Conservation (phyloP, 2,888 invertebrate species). For the Lepidocyrtinus sp. region DNA sequence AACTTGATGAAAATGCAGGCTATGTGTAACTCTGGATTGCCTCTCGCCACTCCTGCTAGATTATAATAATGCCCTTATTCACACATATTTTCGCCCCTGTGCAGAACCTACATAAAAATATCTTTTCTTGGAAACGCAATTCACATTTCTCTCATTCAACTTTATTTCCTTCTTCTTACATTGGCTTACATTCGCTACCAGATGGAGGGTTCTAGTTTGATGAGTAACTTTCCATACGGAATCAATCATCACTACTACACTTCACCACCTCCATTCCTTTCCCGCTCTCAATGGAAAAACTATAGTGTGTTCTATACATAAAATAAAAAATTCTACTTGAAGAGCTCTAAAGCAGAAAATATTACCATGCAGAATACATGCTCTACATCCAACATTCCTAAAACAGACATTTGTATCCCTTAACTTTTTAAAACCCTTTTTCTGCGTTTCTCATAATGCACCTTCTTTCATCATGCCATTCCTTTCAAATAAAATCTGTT, state of each 20-base stretch:
- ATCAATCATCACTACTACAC: constrained; percentile 57
- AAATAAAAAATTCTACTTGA: constrained; percentile 25
- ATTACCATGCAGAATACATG: neutral
- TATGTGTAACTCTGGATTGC: neutral
- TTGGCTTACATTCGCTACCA: constrained; percentile 6
- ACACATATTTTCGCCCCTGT: neutral
- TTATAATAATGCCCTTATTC: constrained; percentile 11
- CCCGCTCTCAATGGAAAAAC: neutral
- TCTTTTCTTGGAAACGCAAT: neutral
- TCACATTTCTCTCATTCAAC: neutral
- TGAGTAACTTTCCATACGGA: constrained; percentile 35
- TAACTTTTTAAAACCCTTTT: neutral
- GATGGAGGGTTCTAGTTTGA: neutral
- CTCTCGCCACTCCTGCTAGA: constrained; percentile 1
- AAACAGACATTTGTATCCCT: neutral
- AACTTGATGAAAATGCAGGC: constrained; percentile 25
- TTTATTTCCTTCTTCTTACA: constrained; percentile 4
- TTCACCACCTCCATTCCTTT: constrained; percentile 25
- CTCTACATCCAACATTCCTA: neutral
- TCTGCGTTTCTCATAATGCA: neutral
- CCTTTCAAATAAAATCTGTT: neutral
- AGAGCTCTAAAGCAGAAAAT: neutral
- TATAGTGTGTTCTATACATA: neutral
- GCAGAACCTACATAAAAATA: neutral
- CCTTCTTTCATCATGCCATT: neutral